A percentile compares a stretch with the other conserved stretches of the same genome.
Evolutionary conservation across 2,888 invertebrate species (phyloP).

Genomic region (Dynastes maya): DNA sequence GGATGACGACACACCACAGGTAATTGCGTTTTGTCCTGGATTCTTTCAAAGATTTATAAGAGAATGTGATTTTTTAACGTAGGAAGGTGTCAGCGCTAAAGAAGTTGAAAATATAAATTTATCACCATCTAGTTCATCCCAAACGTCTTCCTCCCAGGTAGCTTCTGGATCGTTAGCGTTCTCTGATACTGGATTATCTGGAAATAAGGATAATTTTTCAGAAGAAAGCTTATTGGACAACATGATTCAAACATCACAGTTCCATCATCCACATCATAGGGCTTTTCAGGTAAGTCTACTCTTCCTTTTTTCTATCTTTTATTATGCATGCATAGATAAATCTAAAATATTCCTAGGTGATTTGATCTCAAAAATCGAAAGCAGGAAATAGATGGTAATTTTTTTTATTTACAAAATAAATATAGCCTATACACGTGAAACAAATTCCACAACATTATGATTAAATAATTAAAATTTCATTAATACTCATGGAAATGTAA

Average conservation of each 20-base stretch:
- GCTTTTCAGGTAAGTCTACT: conserved; percentile 78
- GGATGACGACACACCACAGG: conserved; percentile 75
- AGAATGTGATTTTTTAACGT: neutral
- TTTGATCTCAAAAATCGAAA: neutral
- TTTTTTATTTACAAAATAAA: too few relatives aligned
- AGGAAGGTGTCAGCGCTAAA: conserved; percentile 65
- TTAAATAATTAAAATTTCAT: conserved; percentile 44
- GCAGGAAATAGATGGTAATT: neutral
- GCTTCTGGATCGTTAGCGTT: conserved; percentile 50
- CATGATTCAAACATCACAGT: conserved; percentile 79
- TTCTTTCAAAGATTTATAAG: conserved; percentile 41
- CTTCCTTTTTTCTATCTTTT: too few relatives aligned
- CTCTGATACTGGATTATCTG: conserved; percentile 51
- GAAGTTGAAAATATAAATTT: conserved; percentile 63
- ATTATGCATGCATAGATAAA: too few relatives aligned
- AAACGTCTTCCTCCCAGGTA: conserved; percentile 43
- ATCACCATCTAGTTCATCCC: conserved; percentile 51
- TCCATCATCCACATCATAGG: conserved; percentile 77
- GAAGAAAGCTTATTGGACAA: conserved; percentile 72
- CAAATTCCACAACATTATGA: conserved; percentile 10
- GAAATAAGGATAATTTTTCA: conserved; percentile 60
- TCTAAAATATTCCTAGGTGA: neutral
- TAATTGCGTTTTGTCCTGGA: conserved; percentile 56
- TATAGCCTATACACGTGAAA: neutral
- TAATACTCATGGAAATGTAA: conserved; percentile 27